These are phyloP conservation scores for Potorous gilbertii DNA, from an alignment of 2,797 vertebrate species.

Conservation along the genomic window DNA sequence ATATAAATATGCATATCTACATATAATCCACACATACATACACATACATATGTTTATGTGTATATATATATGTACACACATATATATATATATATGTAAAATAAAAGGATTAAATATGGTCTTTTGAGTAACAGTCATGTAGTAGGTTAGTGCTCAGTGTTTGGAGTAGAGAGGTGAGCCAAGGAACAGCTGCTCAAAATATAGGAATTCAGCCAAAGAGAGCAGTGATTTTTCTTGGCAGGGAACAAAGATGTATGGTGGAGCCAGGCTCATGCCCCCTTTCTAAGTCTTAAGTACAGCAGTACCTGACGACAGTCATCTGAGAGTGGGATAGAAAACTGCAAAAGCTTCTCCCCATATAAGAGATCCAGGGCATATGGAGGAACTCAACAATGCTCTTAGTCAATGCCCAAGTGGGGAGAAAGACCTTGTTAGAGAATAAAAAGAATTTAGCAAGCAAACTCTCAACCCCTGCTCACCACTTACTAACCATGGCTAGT, in stretches of 20 bases:
- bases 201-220: slow-evolving; percentile 66
- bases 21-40: too few species aligned
- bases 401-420: slow-evolving; percentile 31
- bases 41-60: not conserved
- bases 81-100: not conserved
- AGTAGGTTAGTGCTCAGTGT: slow-evolving; percentile 19
- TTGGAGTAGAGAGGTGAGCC: slow-evolving; percentile 55
- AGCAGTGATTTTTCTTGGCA: slow-evolving; percentile 57
- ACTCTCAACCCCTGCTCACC: slow-evolving; percentile 65
- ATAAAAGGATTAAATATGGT: not conserved
- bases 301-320: slow-evolving; percentile 69
- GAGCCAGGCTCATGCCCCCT: slow-evolving; percentile 63
- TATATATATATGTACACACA: not conserved
- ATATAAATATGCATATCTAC: too few species aligned
- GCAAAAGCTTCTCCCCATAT: not conserved
- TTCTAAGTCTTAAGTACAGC: slow-evolving; percentile 66
- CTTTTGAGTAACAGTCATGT: not conserved
- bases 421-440: slow-evolving; percentile 29
- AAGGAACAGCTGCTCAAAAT: slow-evolving; percentile 63
- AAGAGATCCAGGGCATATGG: slow-evolving; percentile 58
- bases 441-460: slow-evolving; percentile 44
- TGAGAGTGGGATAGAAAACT: not conserved
- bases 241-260: slow-evolving; percentile 66
- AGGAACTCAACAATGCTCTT: slow-evolving; percentile 57
- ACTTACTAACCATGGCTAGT: slow-evolving; percentile 63